Percentiles rank a stretch among this genome's conserved stretches.
These are phyloP conservation scores for Poeciliopsis turrubarensis DNA, from an alignment of 2,113 vertebrate species.

Conservation along the genomic window DNA sequence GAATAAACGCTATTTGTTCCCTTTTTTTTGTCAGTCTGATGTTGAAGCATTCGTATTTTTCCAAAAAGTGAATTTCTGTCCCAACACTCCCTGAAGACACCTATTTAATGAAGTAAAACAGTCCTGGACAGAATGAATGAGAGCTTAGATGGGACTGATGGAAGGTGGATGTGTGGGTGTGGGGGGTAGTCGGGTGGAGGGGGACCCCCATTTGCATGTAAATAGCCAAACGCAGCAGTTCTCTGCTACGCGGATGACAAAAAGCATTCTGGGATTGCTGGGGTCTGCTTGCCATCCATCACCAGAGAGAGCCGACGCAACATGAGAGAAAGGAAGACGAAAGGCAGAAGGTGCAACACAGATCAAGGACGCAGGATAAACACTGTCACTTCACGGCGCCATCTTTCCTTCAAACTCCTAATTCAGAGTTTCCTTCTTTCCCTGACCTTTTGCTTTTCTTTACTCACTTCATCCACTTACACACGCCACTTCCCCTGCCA, in stretches of 20 bases:
- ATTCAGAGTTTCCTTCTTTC: constrained; percentile 34
- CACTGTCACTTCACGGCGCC: constrained; percentile 10
- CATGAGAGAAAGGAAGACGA: constrained; percentile 3
- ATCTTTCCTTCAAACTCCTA: constrained; percentile 18
- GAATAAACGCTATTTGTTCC: not conserved
- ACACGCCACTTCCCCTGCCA: not conserved
- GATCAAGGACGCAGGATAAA: constrained; percentile 35
- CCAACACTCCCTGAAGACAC: constrained; percentile 12
- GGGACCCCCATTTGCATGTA: constrained; percentile 63
- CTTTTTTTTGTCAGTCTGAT: not conserved
- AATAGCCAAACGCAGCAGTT: constrained; percentile 57
- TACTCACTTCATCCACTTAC: not conserved
- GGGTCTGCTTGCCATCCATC: constrained; percentile 53
- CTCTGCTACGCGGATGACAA: constrained; percentile 46
- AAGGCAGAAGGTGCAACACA: constrained; percentile 10
- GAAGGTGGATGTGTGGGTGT: constrained; percentile 21
- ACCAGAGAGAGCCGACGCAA: constrained; percentile 9
- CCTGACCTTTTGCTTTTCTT: constrained; percentile 28
- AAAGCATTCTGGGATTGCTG: constrained; percentile 63
- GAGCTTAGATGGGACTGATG: constrained; percentile 1
- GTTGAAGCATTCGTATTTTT: not conserved
- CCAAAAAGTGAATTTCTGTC: not conserved
- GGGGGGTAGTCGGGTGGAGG: constrained; percentile 4
- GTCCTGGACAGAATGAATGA: constrained; percentile 38
- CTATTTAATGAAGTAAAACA: constrained; percentile 50